phyloP scores from a whole-genome alignment of 2,113 vertebrate genomes.

The Halcyon senegalensis region DNA sequence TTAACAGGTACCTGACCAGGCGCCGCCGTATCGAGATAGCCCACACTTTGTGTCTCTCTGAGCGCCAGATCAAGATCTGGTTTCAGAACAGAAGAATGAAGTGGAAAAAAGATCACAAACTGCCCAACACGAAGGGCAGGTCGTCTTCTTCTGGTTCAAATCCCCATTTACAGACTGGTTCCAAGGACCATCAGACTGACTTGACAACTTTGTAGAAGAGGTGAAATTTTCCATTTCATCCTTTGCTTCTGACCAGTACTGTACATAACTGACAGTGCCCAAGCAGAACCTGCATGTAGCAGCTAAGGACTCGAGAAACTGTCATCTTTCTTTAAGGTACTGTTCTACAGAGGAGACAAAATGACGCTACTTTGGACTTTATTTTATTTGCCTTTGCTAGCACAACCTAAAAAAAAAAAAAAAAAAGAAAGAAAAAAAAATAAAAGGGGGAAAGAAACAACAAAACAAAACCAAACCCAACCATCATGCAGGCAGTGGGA shows the following conservation, averaged over 20 bases:
- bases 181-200: conserved; percentile 96
- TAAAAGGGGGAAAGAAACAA: accelerated
- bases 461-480: neutral
- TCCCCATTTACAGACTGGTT: conserved; percentile 88
- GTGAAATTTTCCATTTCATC: conserved; percentile 69
- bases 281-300: conserved; percentile 87
- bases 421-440: accelerated
- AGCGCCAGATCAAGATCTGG: conserved; percentile 99
- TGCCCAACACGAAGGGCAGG: conserved; percentile 98
- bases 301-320: conserved; percentile 74
- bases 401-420: conserved; percentile 42
- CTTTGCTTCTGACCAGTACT: conserved; percentile 77
- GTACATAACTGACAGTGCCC: conserved; percentile 82
- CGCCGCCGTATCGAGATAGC: conserved; percentile 98
- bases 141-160: conserved; percentile 85
- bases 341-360: conserved; percentile 74
- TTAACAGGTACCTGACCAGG: conserved; percentile 99
- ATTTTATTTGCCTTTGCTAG: conserved; percentile 71
- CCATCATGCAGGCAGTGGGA: conserved; percentile 52
- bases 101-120: conserved; percentile 99
- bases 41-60: conserved; percentile 95
- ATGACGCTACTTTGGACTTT: conserved; percentile 71
- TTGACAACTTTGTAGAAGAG: conserved; percentile 93
- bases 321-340: conserved; percentile 79
- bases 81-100: conserved; percentile 99